Percentiles rank a stretch among this genome's conserved stretches.
phyloP scores from a whole-genome alignment of 2,888 invertebrate genomes.

The Calameuta idolon region DNA sequence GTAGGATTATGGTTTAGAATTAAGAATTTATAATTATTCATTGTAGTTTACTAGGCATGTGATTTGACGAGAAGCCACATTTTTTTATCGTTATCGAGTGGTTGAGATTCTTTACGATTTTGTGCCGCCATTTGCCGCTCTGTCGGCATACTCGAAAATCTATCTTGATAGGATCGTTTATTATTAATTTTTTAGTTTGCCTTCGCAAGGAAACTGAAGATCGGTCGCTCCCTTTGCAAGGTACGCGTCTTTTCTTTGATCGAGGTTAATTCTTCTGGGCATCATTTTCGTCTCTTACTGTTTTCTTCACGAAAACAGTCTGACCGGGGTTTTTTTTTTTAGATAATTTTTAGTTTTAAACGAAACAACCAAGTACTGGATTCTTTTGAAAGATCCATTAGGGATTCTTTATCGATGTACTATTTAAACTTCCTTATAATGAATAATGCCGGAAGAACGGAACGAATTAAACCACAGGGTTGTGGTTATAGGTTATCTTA shows the following conservation, averaged over 20 bases:
- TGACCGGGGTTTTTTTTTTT: neutral
- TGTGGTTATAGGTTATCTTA: neutral
- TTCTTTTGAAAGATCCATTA: neutral
- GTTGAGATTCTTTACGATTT: neutral
- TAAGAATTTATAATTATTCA: neutral
- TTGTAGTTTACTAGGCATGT: neutral
- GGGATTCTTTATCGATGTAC: neutral
- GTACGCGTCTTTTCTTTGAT: neutral
- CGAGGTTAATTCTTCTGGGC: neutral
- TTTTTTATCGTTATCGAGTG: neutral
- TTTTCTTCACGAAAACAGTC: neutral
- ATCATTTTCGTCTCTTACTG: neutral
- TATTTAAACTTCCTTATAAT: neutral
- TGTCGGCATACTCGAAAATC: neutral
- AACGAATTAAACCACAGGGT: neutral
- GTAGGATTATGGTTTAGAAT: neutral
- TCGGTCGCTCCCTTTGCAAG: neutral
- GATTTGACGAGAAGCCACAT: neutral
- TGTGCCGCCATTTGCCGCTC: neutral
- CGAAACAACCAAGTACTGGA: neutral
- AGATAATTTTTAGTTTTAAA: neutral
- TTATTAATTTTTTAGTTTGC: neutral
- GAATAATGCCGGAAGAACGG: neutral
- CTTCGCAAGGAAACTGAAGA: neutral
- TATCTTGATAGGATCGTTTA: neutral